These are phyloP conservation scores for Venustaconcha ellipsiformis DNA, from an alignment of 1,140 invertebrate genomes.

Conservation along the genomic window DNA sequence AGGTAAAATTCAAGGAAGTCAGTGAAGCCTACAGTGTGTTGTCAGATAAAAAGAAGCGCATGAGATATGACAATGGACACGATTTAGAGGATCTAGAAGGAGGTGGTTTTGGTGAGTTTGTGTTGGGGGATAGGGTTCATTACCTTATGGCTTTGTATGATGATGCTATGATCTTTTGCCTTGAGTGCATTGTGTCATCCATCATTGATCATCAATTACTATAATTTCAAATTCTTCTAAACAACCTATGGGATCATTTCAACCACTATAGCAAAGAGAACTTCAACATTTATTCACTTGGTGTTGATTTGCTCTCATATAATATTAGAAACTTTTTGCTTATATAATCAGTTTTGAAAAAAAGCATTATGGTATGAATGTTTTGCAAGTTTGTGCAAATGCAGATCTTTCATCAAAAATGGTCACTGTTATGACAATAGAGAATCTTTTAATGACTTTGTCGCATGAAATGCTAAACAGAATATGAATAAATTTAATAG, in stretches of 20 bases:
- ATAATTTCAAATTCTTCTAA: neutral
- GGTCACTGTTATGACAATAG: too few relatives aligned
- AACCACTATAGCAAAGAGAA: neutral
- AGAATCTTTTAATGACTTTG: too few relatives aligned
- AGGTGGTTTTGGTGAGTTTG: constrained; percentile 40
- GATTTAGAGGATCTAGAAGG: constrained; percentile 65
- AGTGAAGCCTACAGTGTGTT: constrained; percentile 68
- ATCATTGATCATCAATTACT: neutral
- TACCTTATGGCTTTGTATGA: neutral
- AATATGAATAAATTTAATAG: too few relatives aligned
- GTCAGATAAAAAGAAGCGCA: constrained; percentile 66
- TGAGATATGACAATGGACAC: constrained; percentile 66
- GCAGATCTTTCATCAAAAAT: too few relatives aligned
- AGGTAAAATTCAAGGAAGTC: constrained; percentile 75
- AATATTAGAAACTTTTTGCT: too few relatives aligned
- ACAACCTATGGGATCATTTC: neutral
- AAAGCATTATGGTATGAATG: too few relatives aligned
- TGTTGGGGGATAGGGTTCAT: constrained; percentile 30
- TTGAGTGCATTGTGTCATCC: neutral
- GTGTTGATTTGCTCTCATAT: too few relatives aligned
- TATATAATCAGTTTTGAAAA: too few relatives aligned
- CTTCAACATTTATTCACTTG: too few relatives aligned
- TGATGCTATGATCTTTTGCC: neutral
- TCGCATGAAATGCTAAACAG: too few relatives aligned
- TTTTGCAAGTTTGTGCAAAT: too few relatives aligned